Conservation (phyloP, 2,113 vertebrate genomes). For the Macquaria australasica region DNA sequence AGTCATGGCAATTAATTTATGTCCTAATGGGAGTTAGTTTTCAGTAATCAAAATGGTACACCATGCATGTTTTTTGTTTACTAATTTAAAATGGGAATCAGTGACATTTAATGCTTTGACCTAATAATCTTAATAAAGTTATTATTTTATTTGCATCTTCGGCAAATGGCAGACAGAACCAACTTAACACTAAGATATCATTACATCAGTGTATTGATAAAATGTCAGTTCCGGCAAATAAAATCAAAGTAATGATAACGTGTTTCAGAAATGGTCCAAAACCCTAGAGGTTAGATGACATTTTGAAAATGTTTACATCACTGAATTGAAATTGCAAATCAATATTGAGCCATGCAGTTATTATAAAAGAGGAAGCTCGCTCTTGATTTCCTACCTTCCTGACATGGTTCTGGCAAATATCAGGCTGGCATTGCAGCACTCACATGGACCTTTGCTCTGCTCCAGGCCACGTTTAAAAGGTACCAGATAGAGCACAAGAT, state of each 20-base stretch:
- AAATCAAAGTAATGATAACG: background rate
- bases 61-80: background rate
- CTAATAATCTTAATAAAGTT: background rate
- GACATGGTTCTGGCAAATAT: background rate
- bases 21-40: constrained; percentile 10
- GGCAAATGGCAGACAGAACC: background rate
- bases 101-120: no score
- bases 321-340: background rate
- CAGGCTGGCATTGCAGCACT: constrained; percentile 2
- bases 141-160: background rate
- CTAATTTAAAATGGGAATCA: no score
- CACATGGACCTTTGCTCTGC: constrained; percentile 52
- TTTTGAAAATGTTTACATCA: no score
- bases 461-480: constrained; percentile 96
- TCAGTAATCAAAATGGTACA: background rate
- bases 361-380: background rate
- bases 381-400: background rate
- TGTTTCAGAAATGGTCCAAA: background rate
- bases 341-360: background rate
- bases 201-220: background rate
- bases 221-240: background rate
- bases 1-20: constrained; percentile 14
- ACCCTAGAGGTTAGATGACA: no score
- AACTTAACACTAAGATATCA: background rate
- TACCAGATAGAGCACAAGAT: constrained; percentile 95